Evolutionary conservation across 1,140 invertebrate species (phyloP), one percentile per base, ranked within the genome.

Genomic region (Helicoverpa armigera): DNA sequence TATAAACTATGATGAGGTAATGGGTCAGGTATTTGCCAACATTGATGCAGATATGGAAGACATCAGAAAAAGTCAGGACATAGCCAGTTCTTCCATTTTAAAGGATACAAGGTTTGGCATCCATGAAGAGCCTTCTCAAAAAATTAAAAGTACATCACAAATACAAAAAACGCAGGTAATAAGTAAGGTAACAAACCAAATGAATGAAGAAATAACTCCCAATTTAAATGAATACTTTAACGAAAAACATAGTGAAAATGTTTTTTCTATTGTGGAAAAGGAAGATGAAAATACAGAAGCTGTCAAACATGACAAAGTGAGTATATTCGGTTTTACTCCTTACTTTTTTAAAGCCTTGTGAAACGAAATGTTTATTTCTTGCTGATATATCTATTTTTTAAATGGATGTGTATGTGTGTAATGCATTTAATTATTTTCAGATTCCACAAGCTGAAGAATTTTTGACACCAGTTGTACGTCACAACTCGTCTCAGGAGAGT

Each of bases 1-100:
- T 48, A 84, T 87, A 9, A 91, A 91, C 79, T 94, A 94, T 84
- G 91, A 94, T 84, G 80, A 73, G 29, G 80, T 93, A 29, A 91
- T 94, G 86, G 88, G 83, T 23, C 86, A 92, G 88, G 91, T 94
- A 14, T 93, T 93, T 88, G 91, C 90, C 23, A 93, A 86, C 61
- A 92, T 92, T 81, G 89, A 94, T 87, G 89, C 87, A 65, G 92
- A 94, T 81, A 91, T 94, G 60, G 77, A 85, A 73, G 70, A 88
- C 3, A 82, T 80, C 9, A 56, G 82, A 61, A 85, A 86, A 69
- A 82, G 70, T 31, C 74, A 79, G 80, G 80, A 56, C 14, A 81
- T 60, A 14, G 76, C 61, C 82, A 67, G 65, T 48, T 82, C 31
- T 43, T 51, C 35, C 3, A 73, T 48, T 54, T 48, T 82, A 80